Percentiles rank a stretch among this genome's conserved stretches.
These are phyloP conservation scores for Steromphala cineraria DNA, from an alignment of 2,888 invertebrate species.

Conservation along the genomic window DNA sequence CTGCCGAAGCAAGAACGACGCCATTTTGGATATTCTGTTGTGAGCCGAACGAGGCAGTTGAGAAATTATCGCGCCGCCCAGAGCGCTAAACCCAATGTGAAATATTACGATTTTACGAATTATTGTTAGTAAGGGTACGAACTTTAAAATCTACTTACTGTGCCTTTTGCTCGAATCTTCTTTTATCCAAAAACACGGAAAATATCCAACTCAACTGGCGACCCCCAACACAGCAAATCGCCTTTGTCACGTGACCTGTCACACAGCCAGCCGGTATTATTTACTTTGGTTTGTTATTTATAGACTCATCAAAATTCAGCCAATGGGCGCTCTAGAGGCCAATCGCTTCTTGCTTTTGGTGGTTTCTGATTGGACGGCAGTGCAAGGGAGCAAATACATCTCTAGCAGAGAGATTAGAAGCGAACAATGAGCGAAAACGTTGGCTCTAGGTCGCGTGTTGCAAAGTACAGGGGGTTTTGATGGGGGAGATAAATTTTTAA, in stretches of 20 bases:
- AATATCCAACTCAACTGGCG: background rate
- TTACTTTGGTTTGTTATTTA: conserved; percentile 46
- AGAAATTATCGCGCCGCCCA: background rate
- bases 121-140: background rate
- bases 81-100: background rate
- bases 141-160: conserved; percentile 8
- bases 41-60: background rate
- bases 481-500: background rate
- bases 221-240: conserved; percentile 23
- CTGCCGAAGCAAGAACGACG: conserved; percentile 3
- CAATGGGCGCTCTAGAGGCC: conserved; percentile 23
- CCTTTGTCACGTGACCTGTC: conserved; percentile 48
- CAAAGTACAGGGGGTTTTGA: background rate
- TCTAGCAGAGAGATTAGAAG: background rate
- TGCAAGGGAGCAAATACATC: conserved; percentile 10
- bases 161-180: background rate
- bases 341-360: background rate
- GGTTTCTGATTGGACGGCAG: conserved; percentile 10
- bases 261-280: conserved; percentile 45
- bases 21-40: conserved; percentile 25
- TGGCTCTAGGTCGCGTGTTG: background rate
- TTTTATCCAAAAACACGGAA: conserved; percentile 1
- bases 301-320: conserved; percentile 23
- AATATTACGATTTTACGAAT: conserved; percentile 18
- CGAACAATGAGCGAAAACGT: conserved; percentile 2